Evolutionary conservation across 37 sponge, comb jelly and placozoan species (phyloP).

Genomic region (Crambe crambe): DNA sequence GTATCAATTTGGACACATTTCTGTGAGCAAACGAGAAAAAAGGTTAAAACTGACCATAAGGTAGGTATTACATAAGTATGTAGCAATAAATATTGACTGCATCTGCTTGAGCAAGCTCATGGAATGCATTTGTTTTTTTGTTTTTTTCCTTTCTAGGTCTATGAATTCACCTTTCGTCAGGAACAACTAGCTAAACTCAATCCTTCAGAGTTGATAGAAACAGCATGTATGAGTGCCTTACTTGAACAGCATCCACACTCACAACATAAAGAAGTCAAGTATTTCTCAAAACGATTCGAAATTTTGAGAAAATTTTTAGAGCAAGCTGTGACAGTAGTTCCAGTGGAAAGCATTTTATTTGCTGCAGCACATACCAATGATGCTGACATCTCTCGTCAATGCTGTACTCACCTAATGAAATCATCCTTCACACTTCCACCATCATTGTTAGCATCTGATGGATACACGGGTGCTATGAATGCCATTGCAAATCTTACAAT

Average conservation of each 20-base stretch:
- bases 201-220: slow-evolving; percentile 50
- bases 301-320: slow-evolving; percentile 36
- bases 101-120: too few species aligned
- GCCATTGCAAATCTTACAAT: too few species aligned
- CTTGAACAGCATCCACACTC: slow-evolving; percentile 35
- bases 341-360: slow-evolving; percentile 53
- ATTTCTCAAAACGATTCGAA: slow-evolving; percentile 21
- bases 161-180: slow-evolving; percentile 36
- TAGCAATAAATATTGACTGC: too few species aligned
- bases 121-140: too few species aligned
- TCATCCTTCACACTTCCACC: slow-evolving; percentile 1
- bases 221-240: slow-evolving; percentile 50
- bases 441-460: not conserved
- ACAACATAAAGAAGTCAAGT: not conserved
- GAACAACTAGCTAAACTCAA: slow-evolving; percentile 56
- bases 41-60: slow-evolving; percentile 11
- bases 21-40: slow-evolving; percentile 1
- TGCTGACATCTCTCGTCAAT: slow-evolving; percentile 1
- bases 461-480: too few species aligned
- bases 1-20: slow-evolving; percentile 28
- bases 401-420: slow-evolving; percentile 14
- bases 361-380: slow-evolving; percentile 22
- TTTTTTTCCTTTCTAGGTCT: slow-evolving; percentile 10
- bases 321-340: slow-evolving; percentile 47
- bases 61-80: too few species aligned